Evolutionary conservation across 2,888 invertebrate genomes (phyloP), one percentile per base, ranked within the genome.

Genomic region (Sabatieria punctata): DNA sequence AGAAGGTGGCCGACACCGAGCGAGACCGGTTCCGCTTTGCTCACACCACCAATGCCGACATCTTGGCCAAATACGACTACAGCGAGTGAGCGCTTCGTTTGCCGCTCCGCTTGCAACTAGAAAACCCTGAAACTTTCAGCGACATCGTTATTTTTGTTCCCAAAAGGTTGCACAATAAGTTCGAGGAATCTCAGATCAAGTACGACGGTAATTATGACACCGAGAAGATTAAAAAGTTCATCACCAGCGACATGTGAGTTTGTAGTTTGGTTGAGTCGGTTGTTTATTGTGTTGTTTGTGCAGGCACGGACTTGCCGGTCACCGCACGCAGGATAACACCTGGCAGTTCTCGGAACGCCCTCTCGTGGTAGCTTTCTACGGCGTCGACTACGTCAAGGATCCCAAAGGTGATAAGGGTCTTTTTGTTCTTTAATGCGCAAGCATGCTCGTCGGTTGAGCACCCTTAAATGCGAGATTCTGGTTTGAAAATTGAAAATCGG

Each of bases 381-480:
- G 74, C 56, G 89, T 97, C 13, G 95, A 99, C 70, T 97, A 97
- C 64, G 76, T 79, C 25, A 95, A 91, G 73, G 95, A 97, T 69
- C 75, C 81, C 23, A 99, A 99, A 71, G 95, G 76, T 68, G 66
- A 38, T 43, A n/a, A n/a, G n/a, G n/a, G n/a, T n/a, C n/a, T n/a
- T n/a, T n/a, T n/a, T n/a, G n/a, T n/a, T n/a, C n/a, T n/a, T n/a
- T n/a, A n/a, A n/a, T n/a, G n/a, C n/a, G n/a, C n/a, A n/a, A n/a
- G n/a, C n/a, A n/a, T n/a, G n/a, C n/a, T n/a, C n/a, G n/a, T n/a
- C n/a, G n/a, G n/a, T n/a, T n/a, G n/a, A n/a, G n/a, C n/a, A n/a
- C n/a, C n/a, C n/a, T n/a, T n/a, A n/a, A n/a, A n/a, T n/a, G n/a
- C n/a, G n/a, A n/a, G n/a, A n/a, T n/a, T n/a, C n/a, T n/a, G n/a